Conservation (phyloP, 2,888 invertebrate genomes). For the Heteropelma amictum region DNA sequence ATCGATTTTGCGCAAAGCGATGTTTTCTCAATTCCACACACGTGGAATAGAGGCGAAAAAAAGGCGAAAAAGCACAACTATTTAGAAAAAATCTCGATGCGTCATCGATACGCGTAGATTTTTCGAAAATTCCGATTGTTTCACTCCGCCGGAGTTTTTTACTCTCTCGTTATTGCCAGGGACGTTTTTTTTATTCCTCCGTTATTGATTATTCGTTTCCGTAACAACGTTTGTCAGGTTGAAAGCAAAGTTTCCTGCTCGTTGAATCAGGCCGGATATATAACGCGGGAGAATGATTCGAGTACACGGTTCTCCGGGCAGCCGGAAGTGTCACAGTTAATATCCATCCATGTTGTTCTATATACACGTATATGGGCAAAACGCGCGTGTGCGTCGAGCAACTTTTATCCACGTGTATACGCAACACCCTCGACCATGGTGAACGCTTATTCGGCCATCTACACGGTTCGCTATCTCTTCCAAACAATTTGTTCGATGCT, state of each 20-base stretch:
- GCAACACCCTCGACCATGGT: slow-evolving; percentile 5
- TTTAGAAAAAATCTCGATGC: too few relatives aligned
- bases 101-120: too few relatives aligned
- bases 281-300: slow-evolving; percentile 24
- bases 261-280: slow-evolving; percentile 24
- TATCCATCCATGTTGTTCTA: slow-evolving; percentile 2
- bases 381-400: background rate
- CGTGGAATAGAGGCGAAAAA: too few relatives aligned
- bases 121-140: too few relatives aligned
- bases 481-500: slow-evolving; percentile 64
- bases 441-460: slow-evolving; percentile 29
- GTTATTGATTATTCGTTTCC: background rate
- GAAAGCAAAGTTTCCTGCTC: slow-evolving; percentile 45
- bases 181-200: background rate
- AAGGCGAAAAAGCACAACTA: too few relatives aligned
- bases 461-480: slow-evolving; percentile 62
- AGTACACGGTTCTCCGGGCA: slow-evolving; percentile 39
- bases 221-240: slow-evolving; percentile 21
- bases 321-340: slow-evolving; percentile 47
- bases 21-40: too few relatives aligned
- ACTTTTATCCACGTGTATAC: background rate
- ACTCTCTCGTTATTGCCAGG: background rate
- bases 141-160: too few relatives aligned
- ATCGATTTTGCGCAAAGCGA: too few relatives aligned
- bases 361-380: background rate